Base-by-base conservation (phyloP, 2,113 vertebrate genomes). In the Osmerus mordax region DNA sequence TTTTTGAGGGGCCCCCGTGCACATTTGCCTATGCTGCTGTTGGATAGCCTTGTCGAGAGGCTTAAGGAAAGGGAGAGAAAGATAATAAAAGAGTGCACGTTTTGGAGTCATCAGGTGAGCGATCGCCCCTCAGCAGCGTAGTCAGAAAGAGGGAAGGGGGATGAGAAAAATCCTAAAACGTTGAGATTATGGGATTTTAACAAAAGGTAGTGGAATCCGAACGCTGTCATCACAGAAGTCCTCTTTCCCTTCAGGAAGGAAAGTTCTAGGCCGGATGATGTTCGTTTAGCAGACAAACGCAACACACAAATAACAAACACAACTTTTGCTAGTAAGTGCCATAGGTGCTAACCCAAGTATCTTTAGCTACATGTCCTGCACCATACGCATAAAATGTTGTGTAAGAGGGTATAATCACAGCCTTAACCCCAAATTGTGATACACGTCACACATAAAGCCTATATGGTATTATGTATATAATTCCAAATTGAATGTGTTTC, bases 11-110 rank as follows among this genome's bases (percentile, higher is more conserved):
- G 65, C 41, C 74, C 67, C 56, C 28, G 1, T 75, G 70, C 70
- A 58, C 66, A 87, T 72, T 84, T 84, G 68, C 80, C 77, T 85
- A 79, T 74, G 74, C 83, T 75, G 72, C 82, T 80, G 68, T 58
- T 77, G 53, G 58, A 78, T 77, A 79, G 70, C 67, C 64, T 75
- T 71, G 62, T 76, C 70, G 76, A 55, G 61, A 73, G 59, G 61
- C 28, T 16, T 23, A 36, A 47, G 13, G 52, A 41, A 23, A 52
- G 52, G 70, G 67, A 47, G 32, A 75, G 62, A 79, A 55, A 62
- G 71, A 83, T 70, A 77, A 73, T 60, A 53, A 76, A 64, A 66
- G 29, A 66, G 2, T 5, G 61, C 41, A 3, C 16, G 63, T 70
- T 73, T 54, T 75, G 65, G 79, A 68, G 74, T 62, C 66, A 69